A percentile compares a stretch with the other conserved stretches of the same genome.
Evolutionary conservation across 2,113 vertebrate species (phyloP).

Genomic region (Arothron firmamentum): DNA sequence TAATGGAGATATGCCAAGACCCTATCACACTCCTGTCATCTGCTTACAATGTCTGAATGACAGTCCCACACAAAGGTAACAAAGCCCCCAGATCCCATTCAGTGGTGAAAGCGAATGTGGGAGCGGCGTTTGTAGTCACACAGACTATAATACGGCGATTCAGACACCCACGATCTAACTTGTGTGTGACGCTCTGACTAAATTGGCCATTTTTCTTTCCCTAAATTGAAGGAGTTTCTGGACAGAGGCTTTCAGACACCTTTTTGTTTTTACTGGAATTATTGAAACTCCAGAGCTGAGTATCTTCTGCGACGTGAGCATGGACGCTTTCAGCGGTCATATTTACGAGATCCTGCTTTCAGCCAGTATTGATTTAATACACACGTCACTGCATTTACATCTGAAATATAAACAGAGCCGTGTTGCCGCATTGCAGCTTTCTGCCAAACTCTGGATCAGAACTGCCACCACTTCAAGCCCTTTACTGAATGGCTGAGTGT

Average conservation of each 20-base stretch:
- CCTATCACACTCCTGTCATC: slow-evolving; percentile 57
- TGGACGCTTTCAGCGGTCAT: background rate
- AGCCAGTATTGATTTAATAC: background rate
- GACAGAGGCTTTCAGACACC: no score
- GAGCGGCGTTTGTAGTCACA: slow-evolving; percentile 7
- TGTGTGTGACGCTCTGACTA: background rate
- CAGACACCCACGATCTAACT: background rate
- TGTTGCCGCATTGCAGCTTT: no score
- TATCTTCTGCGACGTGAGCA: background rate
- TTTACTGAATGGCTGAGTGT: slow-evolving; percentile 7
- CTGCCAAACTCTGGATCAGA: background rate
- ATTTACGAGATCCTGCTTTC: background rate
- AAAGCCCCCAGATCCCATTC: slow-evolving; percentile 31
- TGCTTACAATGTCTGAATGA: slow-evolving; percentile 56
- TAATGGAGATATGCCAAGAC: slow-evolving; percentile 61
- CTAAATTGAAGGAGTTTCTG: no score
- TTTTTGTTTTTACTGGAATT: no score
- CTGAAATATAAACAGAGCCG: background rate
- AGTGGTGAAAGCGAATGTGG: slow-evolving; percentile 22
- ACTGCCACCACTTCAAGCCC: slow-evolving; percentile 5
- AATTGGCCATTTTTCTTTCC: slow-evolving; percentile 2
- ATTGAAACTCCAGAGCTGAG: background rate
- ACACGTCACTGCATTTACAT: background rate
- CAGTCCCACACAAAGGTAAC: slow-evolving; percentile 45
- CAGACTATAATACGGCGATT: slow-evolving; percentile 21